Evolutionary conservation across 1,140 invertebrate species (phyloP), one percentile per base, ranked within the genome.

Genomic region (Drosophila lacertosa): DNA sequence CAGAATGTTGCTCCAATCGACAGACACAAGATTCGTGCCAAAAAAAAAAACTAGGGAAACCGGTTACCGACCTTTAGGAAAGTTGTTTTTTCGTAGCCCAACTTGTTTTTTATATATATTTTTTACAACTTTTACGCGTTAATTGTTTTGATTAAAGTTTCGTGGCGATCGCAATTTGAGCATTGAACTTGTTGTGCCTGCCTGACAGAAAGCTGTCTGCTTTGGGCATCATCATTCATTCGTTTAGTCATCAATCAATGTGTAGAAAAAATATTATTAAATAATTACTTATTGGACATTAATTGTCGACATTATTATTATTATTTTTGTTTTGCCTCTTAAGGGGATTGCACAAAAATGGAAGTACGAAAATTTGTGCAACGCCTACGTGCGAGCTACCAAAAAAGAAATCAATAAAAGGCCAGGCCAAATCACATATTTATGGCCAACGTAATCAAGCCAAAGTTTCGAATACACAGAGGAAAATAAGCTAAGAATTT

Each of bases 11-110:
- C 24, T 67, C 67, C 57, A 24, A 16, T 60, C 48, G 33, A 44
- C 32, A 37, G 54, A 54, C 58, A 33, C 15, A 22, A 60, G 51
- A 78, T 64, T 60, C 29, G 42, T 77, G 54, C 37, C 48, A 66
- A 69, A 55, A 62, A 47, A 11, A 11, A 11, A 32, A 44, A 63
- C 40, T 13, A 33, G 40, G 39, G 44, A 77, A 84, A 84, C 81
- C 81, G 81, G 81, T 84, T 86, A 81, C 73, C 76, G 81, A 84
- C 81, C 81, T 84, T 83, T 74, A 88, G 81, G 80, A 84, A 84
- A 84, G 80, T 84, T 84, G 80, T 73, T 68, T 35, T 44, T 42
- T 51, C 37, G 33, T 26, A 10, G 22, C 13, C n/a, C 24, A 48
- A 48, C 26, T 35, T 22, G 33, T 11, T 45, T 70, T 78, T 65